Conservation (phyloP, 2,113 vertebrate species). For the Gila orcuttii region DNA sequence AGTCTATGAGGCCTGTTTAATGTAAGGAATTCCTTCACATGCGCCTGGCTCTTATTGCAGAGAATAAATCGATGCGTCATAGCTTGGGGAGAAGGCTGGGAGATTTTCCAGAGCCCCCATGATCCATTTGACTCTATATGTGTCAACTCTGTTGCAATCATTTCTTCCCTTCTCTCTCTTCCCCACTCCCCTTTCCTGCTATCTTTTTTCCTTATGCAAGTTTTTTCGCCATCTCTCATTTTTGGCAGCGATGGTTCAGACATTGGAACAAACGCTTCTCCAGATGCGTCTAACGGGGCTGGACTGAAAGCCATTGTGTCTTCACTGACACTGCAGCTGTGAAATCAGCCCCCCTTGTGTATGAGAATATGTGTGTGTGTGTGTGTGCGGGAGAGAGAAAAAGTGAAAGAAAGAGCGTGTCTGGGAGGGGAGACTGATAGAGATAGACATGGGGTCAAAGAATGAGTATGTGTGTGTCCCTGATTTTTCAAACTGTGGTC, state of each 20-base stretch:
- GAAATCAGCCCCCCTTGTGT: constrained; percentile 59
- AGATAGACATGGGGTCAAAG: constrained; percentile 11
- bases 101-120: constrained; percentile 54
- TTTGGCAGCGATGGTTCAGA: constrained; percentile 61
- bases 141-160: constrained; percentile 52
- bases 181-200: constrained; percentile 20
- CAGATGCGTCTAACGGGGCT: constrained; percentile 63
- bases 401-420: constrained; percentile 1
- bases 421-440: constrained; percentile 1
- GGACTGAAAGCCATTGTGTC: constrained; percentile 51
- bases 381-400: constrained; percentile 14
- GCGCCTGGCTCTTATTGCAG: constrained; percentile 42
- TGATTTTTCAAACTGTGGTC: constrained; percentile 55
- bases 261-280: constrained; percentile 67
- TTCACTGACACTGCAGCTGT: constrained; percentile 69
- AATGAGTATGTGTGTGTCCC: constrained; percentile 42
- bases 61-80: constrained; percentile 55
- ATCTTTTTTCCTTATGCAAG: constrained; percentile 25
- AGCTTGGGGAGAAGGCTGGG: constrained; percentile 47
- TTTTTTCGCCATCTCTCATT: constrained; percentile 39
- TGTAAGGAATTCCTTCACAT: constrained; percentile 34
- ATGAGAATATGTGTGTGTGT: constrained; percentile 46
- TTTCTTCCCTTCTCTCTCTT: constrained; percentile 18
- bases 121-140: constrained; percentile 49
- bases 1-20: constrained; percentile 38